Conservation (phyloP, 2,888 invertebrate species). For the Nesidiocoris tenuis region DNA sequence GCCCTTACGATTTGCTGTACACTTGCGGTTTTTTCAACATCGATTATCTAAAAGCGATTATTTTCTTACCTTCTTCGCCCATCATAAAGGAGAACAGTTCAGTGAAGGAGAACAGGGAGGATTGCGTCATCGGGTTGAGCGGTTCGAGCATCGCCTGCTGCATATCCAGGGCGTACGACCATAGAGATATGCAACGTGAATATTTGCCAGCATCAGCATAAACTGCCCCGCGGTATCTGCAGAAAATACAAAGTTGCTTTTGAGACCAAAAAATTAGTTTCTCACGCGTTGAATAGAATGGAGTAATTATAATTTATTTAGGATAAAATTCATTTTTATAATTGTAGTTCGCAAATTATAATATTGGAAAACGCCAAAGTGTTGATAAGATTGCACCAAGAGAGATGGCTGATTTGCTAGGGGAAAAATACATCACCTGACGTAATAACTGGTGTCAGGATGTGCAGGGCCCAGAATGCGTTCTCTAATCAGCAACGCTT, state of each 20-base stretch:
- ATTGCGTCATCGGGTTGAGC: constrained; percentile 91
- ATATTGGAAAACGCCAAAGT: too few relatives aligned
- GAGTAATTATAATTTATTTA: too few relatives aligned
- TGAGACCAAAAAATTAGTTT: too few relatives aligned
- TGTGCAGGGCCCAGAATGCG: constrained; percentile 88
- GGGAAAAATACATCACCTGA: constrained; percentile 66
- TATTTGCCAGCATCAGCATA: constrained; percentile 95
- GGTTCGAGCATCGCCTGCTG: constrained; percentile 91
- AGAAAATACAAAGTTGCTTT: too few relatives aligned
- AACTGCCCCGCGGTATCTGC: constrained; percentile 70
- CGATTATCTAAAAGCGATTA: too few relatives aligned
- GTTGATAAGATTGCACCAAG: too few relatives aligned
- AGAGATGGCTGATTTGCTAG: too few relatives aligned
- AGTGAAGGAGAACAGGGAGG: constrained; percentile 89
- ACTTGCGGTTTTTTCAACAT: too few relatives aligned
- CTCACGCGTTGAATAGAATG: too few relatives aligned
- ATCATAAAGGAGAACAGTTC: constrained; percentile 94
- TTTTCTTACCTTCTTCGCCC: constrained; percentile 76
- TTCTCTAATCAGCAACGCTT: constrained; percentile 85
- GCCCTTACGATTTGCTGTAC: too few relatives aligned
- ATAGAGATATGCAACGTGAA: constrained; percentile 81
- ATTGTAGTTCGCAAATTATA: too few relatives aligned
- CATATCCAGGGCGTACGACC: constrained; percentile 97
- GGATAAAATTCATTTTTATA: too few relatives aligned
- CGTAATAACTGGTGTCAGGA: constrained; percentile 95